phyloP scores from a whole-genome alignment of 2,888 invertebrate species.

The Anthoptus insignis region DNA sequence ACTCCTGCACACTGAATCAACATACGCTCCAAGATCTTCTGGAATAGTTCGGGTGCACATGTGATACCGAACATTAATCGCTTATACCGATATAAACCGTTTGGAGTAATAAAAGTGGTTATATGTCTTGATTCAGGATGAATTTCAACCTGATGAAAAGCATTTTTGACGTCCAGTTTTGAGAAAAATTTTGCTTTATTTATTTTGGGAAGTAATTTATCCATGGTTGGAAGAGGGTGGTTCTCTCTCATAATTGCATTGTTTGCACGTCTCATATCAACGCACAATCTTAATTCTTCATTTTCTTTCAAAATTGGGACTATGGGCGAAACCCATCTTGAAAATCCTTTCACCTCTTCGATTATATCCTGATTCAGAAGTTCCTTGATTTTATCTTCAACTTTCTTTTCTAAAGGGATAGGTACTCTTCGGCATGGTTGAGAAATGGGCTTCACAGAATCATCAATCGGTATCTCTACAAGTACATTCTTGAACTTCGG shows the following conservation, averaged over 20 bases:
- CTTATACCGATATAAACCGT: conserved; percentile 64
- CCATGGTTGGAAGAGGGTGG: conserved; percentile 40
- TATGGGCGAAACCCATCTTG: conserved; percentile 28
- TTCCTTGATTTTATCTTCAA: conserved; percentile 15
- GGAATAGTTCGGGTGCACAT: conserved; percentile 62
- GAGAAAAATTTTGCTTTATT: conserved; percentile 49
- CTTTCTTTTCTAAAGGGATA: conserved; percentile 43
- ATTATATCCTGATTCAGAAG: neutral
- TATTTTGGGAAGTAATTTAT: conserved; percentile 48
- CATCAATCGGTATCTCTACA: conserved; percentile 41
- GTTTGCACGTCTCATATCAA: conserved; percentile 41
- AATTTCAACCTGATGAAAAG: conserved; percentile 63
- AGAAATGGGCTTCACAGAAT: conserved; percentile 26
- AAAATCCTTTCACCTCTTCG: neutral
- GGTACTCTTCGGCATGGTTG: conserved; percentile 45
- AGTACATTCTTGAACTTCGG: conserved; percentile 37
- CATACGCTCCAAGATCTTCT: conserved; percentile 60
- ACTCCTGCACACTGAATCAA: conserved; percentile 56
- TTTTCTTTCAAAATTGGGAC: conserved; percentile 37
- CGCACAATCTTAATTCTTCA: conserved; percentile 32
- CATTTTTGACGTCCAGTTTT: conserved; percentile 57
- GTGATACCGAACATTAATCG: conserved; percentile 64
- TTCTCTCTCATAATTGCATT: conserved; percentile 40
- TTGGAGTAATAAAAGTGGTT: conserved; percentile 63
- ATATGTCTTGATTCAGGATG: conserved; percentile 56